Base-by-base conservation (phyloP, 92 coral and sea anemone genomes). In the Siderastrea radians region DNA sequence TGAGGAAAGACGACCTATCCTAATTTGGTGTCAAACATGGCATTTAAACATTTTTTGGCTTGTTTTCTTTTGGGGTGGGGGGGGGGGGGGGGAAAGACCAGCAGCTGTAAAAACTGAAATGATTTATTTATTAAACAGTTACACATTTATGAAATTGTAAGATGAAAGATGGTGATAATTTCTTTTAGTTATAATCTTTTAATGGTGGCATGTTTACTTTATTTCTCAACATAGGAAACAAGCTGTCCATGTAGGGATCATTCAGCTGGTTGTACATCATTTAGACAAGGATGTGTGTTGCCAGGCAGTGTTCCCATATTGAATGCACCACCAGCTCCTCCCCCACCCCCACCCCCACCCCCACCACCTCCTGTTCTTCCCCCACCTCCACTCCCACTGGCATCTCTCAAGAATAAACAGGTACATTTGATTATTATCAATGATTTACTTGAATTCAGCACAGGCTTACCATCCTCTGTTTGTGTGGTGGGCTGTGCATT, bases 341-440 rank as follows among this genome's bases (percentile, higher is more conserved):
- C 87, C 4, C 92, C 91, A 52, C 96, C 92, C 46, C 89, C 91
- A 52, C 96, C 92, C 46, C 89, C 94, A 45, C 95, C 93, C 3
- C 93, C 93, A 60, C 88, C 88, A 2, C 93, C 91, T 8, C 93
- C 93, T 68, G 76, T 79, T 71, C 81, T 74, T 4, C 75, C 94
- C 38, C 90, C 94, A 49, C 94, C 95, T 1, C 95, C 96, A 1
- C 95, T 92, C 10, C 95, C 97, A 6, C 95, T 93, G 16, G 93
- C 90, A 73, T 75, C 58, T 64, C 72, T 85, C 85, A 94, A 86
- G 84, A 87, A 71, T 14, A 77, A 85, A 66, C 82, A 77, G 89
- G 89, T 85, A 75, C 6, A 26, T 14, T 44, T 1, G 11, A 10
- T n/a, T 19, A 49, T 46, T 49, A 46, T 43, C 11, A 16, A 43